phyloP scores from a whole-genome alignment of 2,797 vertebrate genomes.

The Centropyge bicolor region DNA sequence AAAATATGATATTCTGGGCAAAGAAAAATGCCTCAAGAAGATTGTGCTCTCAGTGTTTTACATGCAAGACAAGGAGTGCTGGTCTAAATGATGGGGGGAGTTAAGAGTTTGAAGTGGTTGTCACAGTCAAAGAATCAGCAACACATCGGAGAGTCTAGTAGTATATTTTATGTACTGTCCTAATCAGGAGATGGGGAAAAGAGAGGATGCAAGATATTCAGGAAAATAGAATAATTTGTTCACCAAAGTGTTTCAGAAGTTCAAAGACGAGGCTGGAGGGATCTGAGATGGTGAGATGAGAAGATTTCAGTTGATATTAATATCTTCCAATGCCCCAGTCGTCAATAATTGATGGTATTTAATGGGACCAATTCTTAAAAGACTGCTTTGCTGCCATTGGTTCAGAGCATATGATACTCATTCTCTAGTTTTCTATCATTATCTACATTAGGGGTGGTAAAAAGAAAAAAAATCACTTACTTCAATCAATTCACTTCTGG shows the following conservation, averaged over 20 bases:
- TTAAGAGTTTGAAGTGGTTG: neutral
- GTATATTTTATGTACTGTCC: neutral
- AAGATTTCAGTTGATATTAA: neutral
- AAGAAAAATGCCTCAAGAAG: constrained; percentile 25
- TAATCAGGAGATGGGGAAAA: neutral
- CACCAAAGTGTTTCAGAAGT: neutral
- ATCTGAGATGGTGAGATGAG: neutral
- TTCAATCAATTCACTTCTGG: constrained; percentile 35
- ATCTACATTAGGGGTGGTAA: neutral
- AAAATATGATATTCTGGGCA: constrained; percentile 49
- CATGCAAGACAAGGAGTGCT: neutral
- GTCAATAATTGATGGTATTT: constrained; percentile 27
- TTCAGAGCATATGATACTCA: neutral
- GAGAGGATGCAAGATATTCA: neutral
- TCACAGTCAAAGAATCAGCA: neutral
- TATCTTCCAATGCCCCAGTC: neutral
- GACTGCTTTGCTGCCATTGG: neutral
- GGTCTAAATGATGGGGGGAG: neutral
- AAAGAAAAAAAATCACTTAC: neutral
- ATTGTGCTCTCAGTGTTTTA: constrained; percentile 15
- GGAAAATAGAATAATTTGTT: neutral
- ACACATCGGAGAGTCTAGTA: neutral
- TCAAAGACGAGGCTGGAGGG: neutral
- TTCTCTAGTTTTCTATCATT: neutral
- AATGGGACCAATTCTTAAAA: constrained; percentile 17